Evolutionary conservation across 2,888 invertebrate genomes (phyloP).

Genomic region (Pristionchus fissidentatus): DNA sequence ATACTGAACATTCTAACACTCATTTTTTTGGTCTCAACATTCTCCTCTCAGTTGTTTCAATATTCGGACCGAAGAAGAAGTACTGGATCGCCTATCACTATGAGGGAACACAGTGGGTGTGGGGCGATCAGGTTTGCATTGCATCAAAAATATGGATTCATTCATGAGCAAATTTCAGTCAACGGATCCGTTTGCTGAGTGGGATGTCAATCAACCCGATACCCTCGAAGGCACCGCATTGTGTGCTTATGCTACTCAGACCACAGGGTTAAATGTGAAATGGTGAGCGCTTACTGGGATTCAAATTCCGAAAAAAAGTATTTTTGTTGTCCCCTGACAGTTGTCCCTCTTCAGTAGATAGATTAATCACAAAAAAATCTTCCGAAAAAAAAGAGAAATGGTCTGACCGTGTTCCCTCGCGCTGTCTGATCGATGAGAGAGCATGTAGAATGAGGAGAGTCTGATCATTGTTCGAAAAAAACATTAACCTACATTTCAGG

Average conservation of each 20-base stretch:
- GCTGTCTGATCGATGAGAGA: too few relatives aligned
- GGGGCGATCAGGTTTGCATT: slow-evolving; percentile 3
- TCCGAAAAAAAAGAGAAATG: too few relatives aligned
- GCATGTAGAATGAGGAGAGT: too few relatives aligned
- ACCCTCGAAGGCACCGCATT: not conserved
- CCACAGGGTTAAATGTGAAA: not conserved
- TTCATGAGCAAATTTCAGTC: slow-evolving; percentile 12
- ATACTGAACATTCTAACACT: too few relatives aligned
- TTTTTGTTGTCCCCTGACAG: too few relatives aligned
- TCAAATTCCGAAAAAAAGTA: not conserved
- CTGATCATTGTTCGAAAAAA: too few relatives aligned
- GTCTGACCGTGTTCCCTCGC: too few relatives aligned
- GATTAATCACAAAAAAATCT: too few relatives aligned
- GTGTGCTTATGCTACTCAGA: not conserved
- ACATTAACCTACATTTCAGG: not conserved
- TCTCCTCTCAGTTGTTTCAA: slow-evolving; percentile 13
- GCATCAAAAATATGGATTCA: not conserved
- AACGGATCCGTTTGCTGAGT: not conserved
- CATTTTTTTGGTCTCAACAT: too few relatives aligned
- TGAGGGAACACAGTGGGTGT: not conserved
- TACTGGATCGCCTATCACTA: not conserved
- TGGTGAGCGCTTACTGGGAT: too few relatives aligned
- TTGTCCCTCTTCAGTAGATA: too few relatives aligned
- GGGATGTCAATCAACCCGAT: slow-evolving; percentile 4
- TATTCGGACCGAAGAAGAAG: not conserved